Evolutionary conservation across 2,113 vertebrate species (phyloP), one percentile per base, ranked within the genome.

Genomic region (Campylomormyrus tamandua): DNA sequence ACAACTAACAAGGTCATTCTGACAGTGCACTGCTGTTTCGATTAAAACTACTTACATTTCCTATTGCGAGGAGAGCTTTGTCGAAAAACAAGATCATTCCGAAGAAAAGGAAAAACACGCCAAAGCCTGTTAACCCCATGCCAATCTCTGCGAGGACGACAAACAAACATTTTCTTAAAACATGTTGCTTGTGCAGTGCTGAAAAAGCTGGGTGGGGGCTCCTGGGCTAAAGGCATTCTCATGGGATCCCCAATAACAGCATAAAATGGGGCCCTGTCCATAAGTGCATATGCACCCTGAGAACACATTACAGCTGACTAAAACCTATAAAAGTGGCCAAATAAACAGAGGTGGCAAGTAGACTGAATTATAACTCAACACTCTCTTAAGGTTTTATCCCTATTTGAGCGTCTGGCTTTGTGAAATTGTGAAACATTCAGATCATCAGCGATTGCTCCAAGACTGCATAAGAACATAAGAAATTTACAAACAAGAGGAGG

Each of bases 61-160:
- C 98, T 91, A 99, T 99, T 89, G 98, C 98, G 93, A 99, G 94
- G 62, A 99, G 97, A 17, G 98, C 98, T 96, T 99, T 99, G 96
- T 99, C 98, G 93, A 99, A 99, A 95, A 99, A 99, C 80, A 99
- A 97, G 92, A 99, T 98, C 98, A 99, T 99, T 91, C 98, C 98
- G 92, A 99, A 99, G 94, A 99, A 98, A 58, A 99, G 97, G 95
- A 99, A 99, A 93, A 99, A 99, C 90, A 99, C 98, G 52, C 98
- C 98, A 91, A 99, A 99, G 91, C 98, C 98, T 88, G 98, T 99
- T 89, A 99, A 92, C 88, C 98, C 98, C 96, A 99, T 99, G 91
- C 98, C 98, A 90, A 99, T 99, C 94, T 99, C 98, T 99, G 97
- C 90, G 93, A 95, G 89, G 48, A 93, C 8, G 95, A 94, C 89